Conservation (phyloP, 2,113 vertebrate species). For the Amblyopsis rosae region DNA sequence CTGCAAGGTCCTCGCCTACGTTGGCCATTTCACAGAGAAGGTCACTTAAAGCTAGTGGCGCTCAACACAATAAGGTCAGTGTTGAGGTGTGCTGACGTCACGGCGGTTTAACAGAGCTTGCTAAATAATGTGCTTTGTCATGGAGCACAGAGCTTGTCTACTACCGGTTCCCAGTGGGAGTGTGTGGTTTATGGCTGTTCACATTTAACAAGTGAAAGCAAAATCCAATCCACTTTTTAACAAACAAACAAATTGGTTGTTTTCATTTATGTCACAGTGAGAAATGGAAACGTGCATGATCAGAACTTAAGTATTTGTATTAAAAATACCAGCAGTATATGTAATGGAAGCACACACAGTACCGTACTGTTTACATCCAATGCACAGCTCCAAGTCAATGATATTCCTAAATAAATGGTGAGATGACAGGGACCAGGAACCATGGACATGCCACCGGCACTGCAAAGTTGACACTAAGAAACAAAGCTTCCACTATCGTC, state of each 20-base stretch:
- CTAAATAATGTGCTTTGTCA: slow-evolving; percentile 68
- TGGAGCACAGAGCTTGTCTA: slow-evolving; percentile 25
- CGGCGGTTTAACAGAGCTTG: slow-evolving; percentile 37
- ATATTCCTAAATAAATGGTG: background rate
- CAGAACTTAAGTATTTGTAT: too few relatives aligned
- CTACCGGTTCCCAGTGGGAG: slow-evolving; percentile 53
- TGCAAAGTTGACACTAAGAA: slow-evolving; percentile 34
- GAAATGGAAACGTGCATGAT: too few relatives aligned
- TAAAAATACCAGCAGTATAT: too few relatives aligned
- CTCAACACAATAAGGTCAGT: slow-evolving; percentile 71
- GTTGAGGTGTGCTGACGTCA: slow-evolving; percentile 61
- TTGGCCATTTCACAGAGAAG: slow-evolving; percentile 48
- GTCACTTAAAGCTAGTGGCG: slow-evolving; percentile 55
- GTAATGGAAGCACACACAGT: too few relatives aligned
- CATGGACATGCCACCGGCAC: slow-evolving; percentile 52
- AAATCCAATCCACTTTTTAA: background rate
- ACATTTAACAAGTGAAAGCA: slow-evolving; percentile 66
- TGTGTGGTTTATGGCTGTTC: slow-evolving; percentile 53
- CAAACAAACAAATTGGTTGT: background rate
- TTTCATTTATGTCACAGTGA: too few relatives aligned
- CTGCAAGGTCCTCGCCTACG: slow-evolving; percentile 53
- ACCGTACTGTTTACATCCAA: too few relatives aligned
- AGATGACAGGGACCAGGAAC: slow-evolving; percentile 26
- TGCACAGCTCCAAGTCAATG: too few relatives aligned
- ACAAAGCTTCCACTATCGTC: slow-evolving; percentile 15